Percentiles rank a stretch among this genome's conserved stretches.
These are phyloP conservation scores for Diuraphis noxia DNA, from an alignment of 1,140 invertebrate species.

Conservation along the genomic window DNA sequence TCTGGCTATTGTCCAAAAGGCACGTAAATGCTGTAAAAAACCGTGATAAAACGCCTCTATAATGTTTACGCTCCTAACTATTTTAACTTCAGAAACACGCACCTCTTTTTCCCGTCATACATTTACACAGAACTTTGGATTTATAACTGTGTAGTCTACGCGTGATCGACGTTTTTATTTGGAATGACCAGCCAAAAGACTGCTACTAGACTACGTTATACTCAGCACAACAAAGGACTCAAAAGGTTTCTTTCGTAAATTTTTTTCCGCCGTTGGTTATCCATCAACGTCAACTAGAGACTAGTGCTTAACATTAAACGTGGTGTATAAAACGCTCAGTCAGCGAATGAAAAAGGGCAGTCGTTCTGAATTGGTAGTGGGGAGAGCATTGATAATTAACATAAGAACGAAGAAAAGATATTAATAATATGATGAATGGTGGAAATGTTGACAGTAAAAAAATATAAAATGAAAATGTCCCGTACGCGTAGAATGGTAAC, in stretches of 20 bases:
- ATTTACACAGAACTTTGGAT: slow-evolving; percentile 2
- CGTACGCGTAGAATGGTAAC: neutral
- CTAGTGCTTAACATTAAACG: slow-evolving; percentile 28
- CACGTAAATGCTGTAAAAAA: slow-evolving; percentile 45
- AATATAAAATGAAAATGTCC: slow-evolving; percentile 2
- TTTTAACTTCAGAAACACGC: neutral
- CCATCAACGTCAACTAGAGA: slow-evolving; percentile 47
- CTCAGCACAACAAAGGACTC: slow-evolving; percentile 10
- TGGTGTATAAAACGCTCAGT: slow-evolving; percentile 47
- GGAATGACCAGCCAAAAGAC: slow-evolving; percentile 14
- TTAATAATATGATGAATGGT: slow-evolving; percentile 37
- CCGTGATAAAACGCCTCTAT: slow-evolving; percentile 5
- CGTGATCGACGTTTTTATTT: slow-evolving; percentile 43
- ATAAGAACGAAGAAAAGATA: slow-evolving; percentile 48
- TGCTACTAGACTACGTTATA: neutral
- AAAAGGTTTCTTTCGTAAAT: slow-evolving; percentile 39
- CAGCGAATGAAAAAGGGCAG: slow-evolving; percentile 39
- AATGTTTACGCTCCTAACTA: slow-evolving; percentile 27
- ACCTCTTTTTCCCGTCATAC: neutral
- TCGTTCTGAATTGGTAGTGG: neutral
- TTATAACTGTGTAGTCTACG: neutral
- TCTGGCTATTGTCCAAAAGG: slow-evolving; percentile 39
- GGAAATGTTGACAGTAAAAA: slow-evolving; percentile 21
- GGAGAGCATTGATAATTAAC: slow-evolving; percentile 37
- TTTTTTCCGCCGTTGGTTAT: neutral